Evolutionary conservation across 1,140 invertebrate species (phyloP).

Genomic region (Apis cerana): DNA sequence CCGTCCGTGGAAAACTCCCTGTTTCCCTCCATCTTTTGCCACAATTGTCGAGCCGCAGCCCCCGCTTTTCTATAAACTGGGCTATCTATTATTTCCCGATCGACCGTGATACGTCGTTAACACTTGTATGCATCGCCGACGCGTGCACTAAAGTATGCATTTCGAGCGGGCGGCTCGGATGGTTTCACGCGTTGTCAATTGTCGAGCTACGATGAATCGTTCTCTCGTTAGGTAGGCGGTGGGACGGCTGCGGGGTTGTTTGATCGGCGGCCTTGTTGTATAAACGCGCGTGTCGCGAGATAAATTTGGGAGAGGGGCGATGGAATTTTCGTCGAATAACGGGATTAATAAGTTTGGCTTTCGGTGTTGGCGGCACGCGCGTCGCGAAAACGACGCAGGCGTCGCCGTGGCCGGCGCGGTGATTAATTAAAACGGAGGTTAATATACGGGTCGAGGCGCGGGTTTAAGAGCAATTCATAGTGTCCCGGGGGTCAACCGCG

Average conservation of each 20-base stretch:
- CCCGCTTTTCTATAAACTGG: too few species aligned
- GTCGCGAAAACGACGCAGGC: constrained; percentile 8
- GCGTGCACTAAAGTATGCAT: not conserved
- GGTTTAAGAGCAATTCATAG: constrained; percentile 63
- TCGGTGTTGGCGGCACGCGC: not conserved
- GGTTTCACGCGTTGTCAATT: constrained; percentile 34
- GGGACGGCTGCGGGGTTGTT: constrained; percentile 15
- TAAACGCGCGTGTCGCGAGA: constrained; percentile 25
- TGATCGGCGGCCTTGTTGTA: constrained; percentile 28
- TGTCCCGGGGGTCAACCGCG: constrained; percentile 56
- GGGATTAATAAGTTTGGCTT: constrained; percentile 1
- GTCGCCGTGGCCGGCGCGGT: constrained; percentile 27
- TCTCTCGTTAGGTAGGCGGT: not conserved
- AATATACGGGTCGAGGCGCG: constrained; percentile 66
- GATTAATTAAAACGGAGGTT: constrained; percentile 71
- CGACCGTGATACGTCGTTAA: not conserved
- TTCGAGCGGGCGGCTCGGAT: too few species aligned
- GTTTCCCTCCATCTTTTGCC: not conserved
- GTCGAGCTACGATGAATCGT: constrained; percentile 27
- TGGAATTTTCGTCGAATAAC: not conserved
- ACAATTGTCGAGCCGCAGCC: not conserved
- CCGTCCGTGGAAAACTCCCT: not conserved
- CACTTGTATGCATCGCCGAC: not conserved
- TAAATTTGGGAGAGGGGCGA: not conserved
- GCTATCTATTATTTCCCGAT: not conserved